Percentiles rank a stretch among this genome's conserved stretches.
phyloP scores from a whole-genome alignment of 1,140 invertebrate species.

The Drosophila elegans region DNA sequence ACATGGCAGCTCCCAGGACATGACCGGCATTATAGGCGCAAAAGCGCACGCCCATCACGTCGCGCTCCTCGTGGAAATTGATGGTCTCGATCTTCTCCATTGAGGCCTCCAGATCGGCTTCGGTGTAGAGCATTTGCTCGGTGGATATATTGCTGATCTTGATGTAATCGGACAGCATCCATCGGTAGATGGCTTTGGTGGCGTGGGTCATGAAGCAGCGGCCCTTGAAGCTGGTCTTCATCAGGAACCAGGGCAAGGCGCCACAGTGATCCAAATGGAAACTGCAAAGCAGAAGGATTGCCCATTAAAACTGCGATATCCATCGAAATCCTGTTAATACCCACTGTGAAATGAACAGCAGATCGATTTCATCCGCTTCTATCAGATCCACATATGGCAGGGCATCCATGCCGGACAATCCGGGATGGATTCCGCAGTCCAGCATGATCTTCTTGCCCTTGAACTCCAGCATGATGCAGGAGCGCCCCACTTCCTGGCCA shows the following conservation, averaged over 20 bases:
- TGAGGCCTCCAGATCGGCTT: conserved; percentile 97
- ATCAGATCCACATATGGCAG: conserved; percentile 99
- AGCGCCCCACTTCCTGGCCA: conserved; percentile 99
- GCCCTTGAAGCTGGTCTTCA: conserved; percentile 99
- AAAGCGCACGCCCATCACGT: conserved; percentile 98
- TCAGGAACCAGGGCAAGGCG: conserved; percentile 98
- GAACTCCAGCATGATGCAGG: conserved; percentile 99
- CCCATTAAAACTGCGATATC: too few species aligned
- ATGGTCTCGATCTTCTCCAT: conserved; percentile 99
- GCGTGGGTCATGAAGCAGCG: conserved; percentile 99
- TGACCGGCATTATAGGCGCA: conserved; percentile 99
- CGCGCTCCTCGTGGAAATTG: conserved; percentile 99
- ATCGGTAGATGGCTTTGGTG: conserved; percentile 99
- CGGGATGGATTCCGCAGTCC: conserved; percentile 99
- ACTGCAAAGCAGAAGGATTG: conserved; percentile 84
- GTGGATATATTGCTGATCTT: conserved; percentile 99
- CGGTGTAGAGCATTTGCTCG: conserved; percentile 98
- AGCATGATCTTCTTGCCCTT: conserved; percentile 99
- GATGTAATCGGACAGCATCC: conserved; percentile 99
- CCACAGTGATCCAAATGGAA: conserved; percentile 99
- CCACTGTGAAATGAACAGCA: conserved; percentile 98
- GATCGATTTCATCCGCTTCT: conserved; percentile 98
- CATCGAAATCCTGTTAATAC: conserved; percentile 64
- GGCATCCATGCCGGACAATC: conserved; percentile 98
- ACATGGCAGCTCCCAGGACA: conserved; percentile 99